Evolutionary conservation across 2,797 vertebrate species (phyloP).

Genomic region (Chelon auratus): DNA sequence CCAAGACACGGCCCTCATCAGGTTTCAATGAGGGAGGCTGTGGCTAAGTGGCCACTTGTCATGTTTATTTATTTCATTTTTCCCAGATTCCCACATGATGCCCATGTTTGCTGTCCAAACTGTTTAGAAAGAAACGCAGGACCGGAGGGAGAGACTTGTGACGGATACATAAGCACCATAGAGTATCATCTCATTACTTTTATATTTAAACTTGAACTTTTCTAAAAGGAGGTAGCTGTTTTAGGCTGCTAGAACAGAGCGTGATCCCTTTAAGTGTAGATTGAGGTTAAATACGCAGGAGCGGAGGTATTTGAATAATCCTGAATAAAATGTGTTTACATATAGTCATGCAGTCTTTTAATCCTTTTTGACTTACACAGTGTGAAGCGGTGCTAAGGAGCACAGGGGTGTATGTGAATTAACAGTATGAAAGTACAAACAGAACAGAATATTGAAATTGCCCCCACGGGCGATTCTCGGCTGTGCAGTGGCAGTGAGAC

Average conservation of each 20-base stretch:
- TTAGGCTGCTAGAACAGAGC: constrained; percentile 2
- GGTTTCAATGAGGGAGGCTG: constrained; percentile 82
- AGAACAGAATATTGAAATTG: constrained; percentile 81
- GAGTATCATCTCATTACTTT: constrained; percentile 20
- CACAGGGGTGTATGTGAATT: constrained; percentile 73
- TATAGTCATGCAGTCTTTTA: constrained; percentile 72
- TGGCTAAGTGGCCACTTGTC: constrained; percentile 87
- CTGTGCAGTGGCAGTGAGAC: constrained; percentile 65
- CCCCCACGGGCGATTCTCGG: constrained; percentile 68
- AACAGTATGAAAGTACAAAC: constrained; percentile 79
- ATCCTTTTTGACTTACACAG: constrained; percentile 76
- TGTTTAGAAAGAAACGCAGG: constrained; percentile 69
- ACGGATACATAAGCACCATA: constrained; percentile 25
- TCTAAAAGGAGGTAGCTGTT: not conserved
- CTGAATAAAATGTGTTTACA: constrained; percentile 76
- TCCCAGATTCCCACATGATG: constrained; percentile 66
- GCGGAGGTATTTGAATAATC: constrained; percentile 75
- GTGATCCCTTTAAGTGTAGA: constrained; percentile 15
- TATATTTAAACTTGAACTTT: constrained; percentile 41
- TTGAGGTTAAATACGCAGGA: constrained; percentile 43
- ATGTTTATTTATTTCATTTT: constrained; percentile 86
- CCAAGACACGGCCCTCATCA: constrained; percentile 81
- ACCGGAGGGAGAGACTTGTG: constrained; percentile 39
- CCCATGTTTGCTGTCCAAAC: constrained; percentile 65
- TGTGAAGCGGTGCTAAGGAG: constrained; percentile 62